Conservation (phyloP, 2,797 vertebrate genomes). For the Onychomys torridus region DNA sequence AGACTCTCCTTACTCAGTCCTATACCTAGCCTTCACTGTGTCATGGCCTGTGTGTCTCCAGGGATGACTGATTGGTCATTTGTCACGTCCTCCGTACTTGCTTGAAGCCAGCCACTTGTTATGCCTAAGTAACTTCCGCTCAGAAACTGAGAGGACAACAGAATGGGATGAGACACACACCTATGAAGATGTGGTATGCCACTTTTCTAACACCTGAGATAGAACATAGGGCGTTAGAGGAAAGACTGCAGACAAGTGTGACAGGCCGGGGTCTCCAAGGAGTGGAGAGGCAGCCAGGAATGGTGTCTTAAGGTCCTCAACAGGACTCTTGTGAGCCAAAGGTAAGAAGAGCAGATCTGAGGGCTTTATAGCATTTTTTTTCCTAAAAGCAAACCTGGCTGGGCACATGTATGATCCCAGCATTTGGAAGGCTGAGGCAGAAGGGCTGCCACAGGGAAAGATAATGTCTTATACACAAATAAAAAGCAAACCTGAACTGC, state of each 20-base stretch:
- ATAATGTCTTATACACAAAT: background rate
- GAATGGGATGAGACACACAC: background rate
- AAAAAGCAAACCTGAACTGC: background rate
- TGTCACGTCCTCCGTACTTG: background rate
- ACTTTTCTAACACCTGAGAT: background rate
- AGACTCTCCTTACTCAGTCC: background rate
- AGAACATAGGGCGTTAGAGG: background rate
- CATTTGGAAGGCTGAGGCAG: background rate
- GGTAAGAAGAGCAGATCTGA: background rate
- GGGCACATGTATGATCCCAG: background rate
- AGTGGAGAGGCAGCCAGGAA: background rate
- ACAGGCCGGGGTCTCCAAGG: background rate
- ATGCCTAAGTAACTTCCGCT: background rate
- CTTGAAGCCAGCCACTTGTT: background rate
- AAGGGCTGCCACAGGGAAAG: background rate
- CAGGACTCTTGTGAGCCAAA: background rate
- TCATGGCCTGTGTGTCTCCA: background rate
- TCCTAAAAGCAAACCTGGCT: background rate
- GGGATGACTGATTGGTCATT: background rate
- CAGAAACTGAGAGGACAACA: conserved; percentile 18
- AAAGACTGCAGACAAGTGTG: background rate
- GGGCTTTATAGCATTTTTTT: background rate
- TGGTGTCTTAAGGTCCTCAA: background rate
- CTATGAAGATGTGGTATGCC: background rate
- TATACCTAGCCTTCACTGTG: background rate